Evolutionary conservation across 2,797 vertebrate genomes (phyloP).

Genomic region (Zenarchopterus dispar): DNA sequence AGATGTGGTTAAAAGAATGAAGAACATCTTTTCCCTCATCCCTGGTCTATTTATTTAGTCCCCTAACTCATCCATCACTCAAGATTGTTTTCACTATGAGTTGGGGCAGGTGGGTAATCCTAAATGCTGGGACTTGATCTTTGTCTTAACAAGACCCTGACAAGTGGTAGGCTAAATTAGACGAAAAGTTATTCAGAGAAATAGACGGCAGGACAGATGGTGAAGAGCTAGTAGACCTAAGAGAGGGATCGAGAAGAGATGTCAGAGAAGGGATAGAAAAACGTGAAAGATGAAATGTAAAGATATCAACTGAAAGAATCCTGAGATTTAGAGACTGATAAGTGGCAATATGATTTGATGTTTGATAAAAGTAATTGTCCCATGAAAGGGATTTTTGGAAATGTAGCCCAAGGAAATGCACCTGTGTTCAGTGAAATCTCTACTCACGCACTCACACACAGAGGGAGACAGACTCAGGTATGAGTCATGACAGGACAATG

Average conservation of each 20-base stretch:
- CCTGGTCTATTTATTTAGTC: slow-evolving; percentile 58
- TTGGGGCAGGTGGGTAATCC: slow-evolving; percentile 36
- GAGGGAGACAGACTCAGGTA: background rate
- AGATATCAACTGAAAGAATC: slow-evolving; percentile 36
- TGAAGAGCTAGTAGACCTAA: slow-evolving; percentile 29
- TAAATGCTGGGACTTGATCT: slow-evolving; percentile 51
- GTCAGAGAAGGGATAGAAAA: slow-evolving; percentile 53
- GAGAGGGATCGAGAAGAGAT: slow-evolving; percentile 10
- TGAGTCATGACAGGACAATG: slow-evolving; percentile 14
- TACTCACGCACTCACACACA: slow-evolving; percentile 31
- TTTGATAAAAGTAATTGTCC: slow-evolving; percentile 61
- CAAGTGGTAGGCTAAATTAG: slow-evolving; percentile 64
- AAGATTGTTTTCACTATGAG: slow-evolving; percentile 60
- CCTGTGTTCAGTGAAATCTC: slow-evolving; percentile 55
- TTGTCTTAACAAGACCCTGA: slow-evolving; percentile 69
- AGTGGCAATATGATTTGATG: slow-evolving; percentile 57
- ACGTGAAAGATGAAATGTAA: slow-evolving; percentile 50
- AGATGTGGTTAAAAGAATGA: slow-evolving; percentile 51
- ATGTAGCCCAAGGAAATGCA: slow-evolving; percentile 65
- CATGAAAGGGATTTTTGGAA: slow-evolving; percentile 45
- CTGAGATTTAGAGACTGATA: slow-evolving; percentile 36
- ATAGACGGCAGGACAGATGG: slow-evolving; percentile 24
- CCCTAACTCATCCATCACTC: slow-evolving; percentile 63
- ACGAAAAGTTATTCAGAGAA: slow-evolving; percentile 49
- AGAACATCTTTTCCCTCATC: slow-evolving; percentile 44